Evolutionary conservation across 2,888 invertebrate genomes (phyloP), one percentile per base, ranked within the genome.

Genomic region (Lampropteryx suffumata): DNA sequence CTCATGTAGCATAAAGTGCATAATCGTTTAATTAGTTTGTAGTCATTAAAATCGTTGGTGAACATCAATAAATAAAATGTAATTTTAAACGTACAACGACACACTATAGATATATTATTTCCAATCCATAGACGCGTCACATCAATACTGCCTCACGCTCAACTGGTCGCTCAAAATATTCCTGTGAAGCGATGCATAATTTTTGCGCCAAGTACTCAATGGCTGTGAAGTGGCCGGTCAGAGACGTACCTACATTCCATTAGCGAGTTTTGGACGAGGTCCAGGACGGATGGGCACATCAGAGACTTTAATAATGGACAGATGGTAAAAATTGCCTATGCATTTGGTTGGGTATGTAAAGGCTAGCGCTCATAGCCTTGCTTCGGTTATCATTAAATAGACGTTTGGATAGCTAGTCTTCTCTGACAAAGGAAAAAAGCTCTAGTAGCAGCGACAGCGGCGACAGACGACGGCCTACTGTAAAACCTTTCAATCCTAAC

Each of bases 191-290:
- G 67, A 65, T 68, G 77, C 76, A 82, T 81, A 78, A 79, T 82
- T 84, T 84, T 84, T 74, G 73, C 72, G 78, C 73, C 62, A 71
- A 82, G 77, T 68, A 69, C 69, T 64, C 73, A 75, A 68, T 61
- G 64, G 68, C 54, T 55, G 67, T 80, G 74, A 76, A 84, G 82
- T 71, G 77, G 61, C 71, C 67, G 79, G 84, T 82, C 79, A 84
- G 81, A 82, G 79, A 74, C 76, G 79, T 70, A 76, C 82, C 59
- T 73, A 79, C 44, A 79, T 76, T 84, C 82, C 83, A 86, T 87
- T 87, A 85, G 84, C 71, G 77, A 79, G 64, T 79, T 78, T 84
- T 88, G 87, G 87, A 82, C 73, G 63, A 24, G 57, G 68, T 84
- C 87, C 87, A 87, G 79, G 50, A 55, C 60, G 51, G 63, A 61